Conservation (phyloP, 2,888 invertebrate genomes). For the Mesochorus sp. region DNA sequence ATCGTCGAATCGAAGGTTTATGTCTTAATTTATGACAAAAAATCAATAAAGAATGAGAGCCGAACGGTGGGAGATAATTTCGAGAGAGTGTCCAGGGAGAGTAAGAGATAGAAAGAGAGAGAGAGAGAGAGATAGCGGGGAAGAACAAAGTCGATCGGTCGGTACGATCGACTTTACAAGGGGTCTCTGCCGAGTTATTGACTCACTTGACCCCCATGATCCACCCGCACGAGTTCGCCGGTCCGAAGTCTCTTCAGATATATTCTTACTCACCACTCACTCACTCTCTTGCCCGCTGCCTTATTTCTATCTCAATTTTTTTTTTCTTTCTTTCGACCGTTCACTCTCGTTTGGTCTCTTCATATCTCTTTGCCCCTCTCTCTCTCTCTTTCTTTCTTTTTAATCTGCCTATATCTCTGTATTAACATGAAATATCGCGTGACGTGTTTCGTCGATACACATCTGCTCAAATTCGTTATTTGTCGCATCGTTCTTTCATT, state of each 20-base stretch:
- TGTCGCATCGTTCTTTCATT: constrained; percentile 64
- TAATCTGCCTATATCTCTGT: constrained; percentile 40
- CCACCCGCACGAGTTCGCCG: constrained; percentile 62
- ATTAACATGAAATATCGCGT: constrained; percentile 72
- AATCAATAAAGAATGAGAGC: constrained; percentile 55
- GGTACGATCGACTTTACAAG: constrained; percentile 62
- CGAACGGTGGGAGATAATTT: constrained; percentile 48
- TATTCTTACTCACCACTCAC: constrained; percentile 41
- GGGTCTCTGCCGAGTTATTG: constrained; percentile 62
- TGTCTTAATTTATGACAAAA: constrained; percentile 62
- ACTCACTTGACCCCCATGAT: constrained; percentile 64
- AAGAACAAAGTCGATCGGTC: constrained; percentile 64
- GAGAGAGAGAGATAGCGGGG: constrained; percentile 49
- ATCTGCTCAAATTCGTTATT: constrained; percentile 74
- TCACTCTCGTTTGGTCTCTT: constrained; percentile 25
- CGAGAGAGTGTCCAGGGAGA: constrained; percentile 52
- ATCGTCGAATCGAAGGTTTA: constrained; percentile 52
- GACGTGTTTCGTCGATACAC: constrained; percentile 67
- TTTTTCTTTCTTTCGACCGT: constrained; percentile 44
- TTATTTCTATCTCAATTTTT: constrained; percentile 44
- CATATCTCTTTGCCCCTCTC: constrained; percentile 43
- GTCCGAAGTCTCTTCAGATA: constrained; percentile 55
- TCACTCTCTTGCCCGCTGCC: constrained; percentile 46
- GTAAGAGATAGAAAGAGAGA: too few species aligned
- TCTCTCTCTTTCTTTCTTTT: constrained; percentile 57